Conservation (phyloP, 2,888 invertebrate genomes). For the Andrena fulva region DNA sequence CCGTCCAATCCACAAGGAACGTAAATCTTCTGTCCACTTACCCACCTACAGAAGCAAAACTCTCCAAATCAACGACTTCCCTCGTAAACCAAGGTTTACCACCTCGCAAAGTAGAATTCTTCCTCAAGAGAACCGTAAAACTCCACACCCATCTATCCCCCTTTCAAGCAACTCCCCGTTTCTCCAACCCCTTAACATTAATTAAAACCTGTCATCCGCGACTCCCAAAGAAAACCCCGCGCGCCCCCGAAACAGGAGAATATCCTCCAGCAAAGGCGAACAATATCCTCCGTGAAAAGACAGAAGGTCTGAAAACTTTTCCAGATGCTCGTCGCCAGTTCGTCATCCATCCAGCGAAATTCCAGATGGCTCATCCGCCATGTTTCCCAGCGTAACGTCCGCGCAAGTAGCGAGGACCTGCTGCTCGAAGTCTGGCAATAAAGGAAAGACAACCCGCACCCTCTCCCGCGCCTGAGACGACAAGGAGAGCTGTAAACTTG, state of each 20-base stretch:
- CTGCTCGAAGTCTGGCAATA: constrained; percentile 40
- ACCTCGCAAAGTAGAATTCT: background rate
- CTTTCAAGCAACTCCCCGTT: background rate
- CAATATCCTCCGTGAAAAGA: background rate
- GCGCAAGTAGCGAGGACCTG: constrained; percentile 16
- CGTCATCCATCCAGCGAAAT: constrained; percentile 33
- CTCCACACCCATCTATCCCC: background rate
- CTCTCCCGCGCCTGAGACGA: background rate
- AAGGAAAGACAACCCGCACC: constrained; percentile 27
- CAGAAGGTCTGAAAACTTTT: constrained; percentile 27
- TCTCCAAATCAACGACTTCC: background rate
- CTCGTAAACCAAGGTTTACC: background rate
- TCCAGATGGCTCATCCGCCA: constrained; percentile 33
- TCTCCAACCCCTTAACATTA: background rate
- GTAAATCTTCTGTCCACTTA: too few species aligned
- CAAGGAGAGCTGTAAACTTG: constrained; percentile 33
- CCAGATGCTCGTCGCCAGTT: constrained; percentile 20
- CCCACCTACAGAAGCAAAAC: too few species aligned
- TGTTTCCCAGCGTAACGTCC: constrained; percentile 14
- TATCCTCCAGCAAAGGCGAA: background rate
- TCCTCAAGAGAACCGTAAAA: background rate
- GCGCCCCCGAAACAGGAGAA: background rate
- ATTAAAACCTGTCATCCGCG: background rate
- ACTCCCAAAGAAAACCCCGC: background rate
- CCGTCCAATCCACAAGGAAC: too few species aligned